Evolutionary conservation across 2,888 invertebrate species (phyloP).

Genomic region (Morinoia aosen): DNA sequence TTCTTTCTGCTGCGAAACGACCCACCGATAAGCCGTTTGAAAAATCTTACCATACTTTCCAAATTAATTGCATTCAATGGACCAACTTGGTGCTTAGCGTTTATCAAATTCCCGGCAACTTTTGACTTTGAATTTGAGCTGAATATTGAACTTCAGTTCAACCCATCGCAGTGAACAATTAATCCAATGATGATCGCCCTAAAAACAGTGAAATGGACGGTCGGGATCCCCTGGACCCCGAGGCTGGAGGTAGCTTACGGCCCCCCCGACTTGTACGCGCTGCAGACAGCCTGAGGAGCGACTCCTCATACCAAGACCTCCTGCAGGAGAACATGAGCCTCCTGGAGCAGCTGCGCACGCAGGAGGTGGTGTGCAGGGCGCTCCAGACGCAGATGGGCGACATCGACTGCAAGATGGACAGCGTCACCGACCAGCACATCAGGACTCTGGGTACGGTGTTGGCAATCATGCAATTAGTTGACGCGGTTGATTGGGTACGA

Average conservation of each 20-base stretch:
- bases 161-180: too few species aligned
- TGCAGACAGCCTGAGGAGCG: constrained; percentile 69
- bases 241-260: neutral
- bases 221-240: neutral
- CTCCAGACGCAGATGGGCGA: constrained; percentile 71
- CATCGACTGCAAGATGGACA: constrained; percentile 70
- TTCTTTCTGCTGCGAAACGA: too few species aligned
- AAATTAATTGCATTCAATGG: too few species aligned
- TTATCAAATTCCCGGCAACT: too few species aligned
- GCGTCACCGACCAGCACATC: constrained; percentile 69
- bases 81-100: too few species aligned
- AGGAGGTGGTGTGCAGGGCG: constrained; percentile 72
- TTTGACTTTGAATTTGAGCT: too few species aligned
- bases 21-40: too few species aligned
- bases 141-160: too few species aligned
- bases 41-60: too few species aligned
- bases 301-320: constrained; percentile 73
- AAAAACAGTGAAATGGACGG: neutral
- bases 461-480: too few species aligned
- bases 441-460: constrained; percentile 68
- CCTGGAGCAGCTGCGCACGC: constrained; percentile 72
- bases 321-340: constrained; percentile 74
- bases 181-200: neutral
- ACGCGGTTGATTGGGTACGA: too few species aligned
- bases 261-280: constrained; percentile 5